Base-by-base conservation (phyloP, 1,140 invertebrate species). In the Ganaspis sp. region DNA sequence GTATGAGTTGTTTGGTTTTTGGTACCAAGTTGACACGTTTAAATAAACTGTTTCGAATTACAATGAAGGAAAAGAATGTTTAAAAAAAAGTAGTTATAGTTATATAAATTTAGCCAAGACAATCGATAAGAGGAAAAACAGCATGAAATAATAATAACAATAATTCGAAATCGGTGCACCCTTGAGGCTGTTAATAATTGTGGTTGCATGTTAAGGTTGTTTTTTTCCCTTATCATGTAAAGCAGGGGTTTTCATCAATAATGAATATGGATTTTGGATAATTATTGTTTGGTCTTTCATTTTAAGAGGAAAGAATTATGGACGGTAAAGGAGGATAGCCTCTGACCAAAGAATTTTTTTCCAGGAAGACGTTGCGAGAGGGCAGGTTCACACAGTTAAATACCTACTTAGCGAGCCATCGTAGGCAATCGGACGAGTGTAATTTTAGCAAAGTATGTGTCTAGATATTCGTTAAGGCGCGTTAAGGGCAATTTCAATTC, bases 401-500 rank as follows among this genome's bases (percentile, higher is more conserved):
- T 29, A 58, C 4, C 54, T 58, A 58, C 23, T 64, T 64, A 64
- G 45, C 45, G 23, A 64, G 15, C 23, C 58, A 15, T 64, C 9
- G 9, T 26, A 64, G 21, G 23, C 54, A 64, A 64, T 23, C 54
- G 54, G 4, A 29, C 19, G 3, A 15, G 54, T 9, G 54, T 26
- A 58, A 29, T 64, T 58, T 64, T 9, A 11, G 9, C 9, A 64
- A 29, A 64, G 12, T 23, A 64, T 23, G 21, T 4, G 23, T 58
- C 9, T 26, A 29, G 12, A 58, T 74, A 53, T 80, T 75, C 70
- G 74, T 73, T 69, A 69, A 73, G 58, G 64, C 77, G 42, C 70
- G 69, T 76, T 75, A 78, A 73, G 75, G 80, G 72, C 58, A 74
- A 69, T 82, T 82, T 72, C 74, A 80, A 78, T 85, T 83, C 77